phyloP scores from a whole-genome alignment of 2,888 invertebrate species.

The Diplolepis rosae region DNA sequence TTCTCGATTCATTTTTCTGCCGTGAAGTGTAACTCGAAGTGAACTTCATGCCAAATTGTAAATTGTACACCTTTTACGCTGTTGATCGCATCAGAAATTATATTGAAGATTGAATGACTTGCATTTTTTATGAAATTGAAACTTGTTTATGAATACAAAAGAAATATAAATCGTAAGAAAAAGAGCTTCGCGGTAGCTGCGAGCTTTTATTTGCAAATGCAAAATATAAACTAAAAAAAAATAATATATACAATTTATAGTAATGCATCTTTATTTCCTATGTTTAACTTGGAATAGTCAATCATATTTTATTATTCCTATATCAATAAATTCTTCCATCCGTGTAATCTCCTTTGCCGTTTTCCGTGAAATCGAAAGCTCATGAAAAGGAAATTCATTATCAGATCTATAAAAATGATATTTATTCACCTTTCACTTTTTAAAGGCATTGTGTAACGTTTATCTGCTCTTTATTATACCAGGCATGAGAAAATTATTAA shows the following conservation, averaged over 20 bases:
- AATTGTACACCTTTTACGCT: background rate
- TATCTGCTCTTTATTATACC: background rate
- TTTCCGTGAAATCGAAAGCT: slow-evolving; percentile 21
- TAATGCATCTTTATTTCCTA: slow-evolving; percentile 22
- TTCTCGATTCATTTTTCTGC: background rate
- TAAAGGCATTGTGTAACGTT: background rate
- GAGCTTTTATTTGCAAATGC: slow-evolving; percentile 17
- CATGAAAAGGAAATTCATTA: slow-evolving; percentile 28
- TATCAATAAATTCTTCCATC: slow-evolving; percentile 22
- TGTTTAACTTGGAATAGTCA: background rate
- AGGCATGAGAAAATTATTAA: too few species aligned
- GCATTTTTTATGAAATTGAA: slow-evolving; percentile 14
- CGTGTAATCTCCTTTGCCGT: slow-evolving; percentile 3
- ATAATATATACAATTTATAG: slow-evolving; percentile 21
- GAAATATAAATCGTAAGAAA: slow-evolving; percentile 7
- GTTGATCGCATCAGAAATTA: background rate
- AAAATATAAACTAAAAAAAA: slow-evolving; percentile 5
- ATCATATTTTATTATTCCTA: background rate
- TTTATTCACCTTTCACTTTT: background rate
- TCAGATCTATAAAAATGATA: background rate
- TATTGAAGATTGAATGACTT: slow-evolving; percentile 1
- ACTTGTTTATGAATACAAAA: background rate
- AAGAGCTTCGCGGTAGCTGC: background rate
- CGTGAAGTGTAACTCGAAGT: background rate
- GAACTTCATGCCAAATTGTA: background rate